These are phyloP conservation scores for Eulithis testata DNA, from an alignment of 2,888 invertebrate genomes.

Conservation along the genomic window DNA sequence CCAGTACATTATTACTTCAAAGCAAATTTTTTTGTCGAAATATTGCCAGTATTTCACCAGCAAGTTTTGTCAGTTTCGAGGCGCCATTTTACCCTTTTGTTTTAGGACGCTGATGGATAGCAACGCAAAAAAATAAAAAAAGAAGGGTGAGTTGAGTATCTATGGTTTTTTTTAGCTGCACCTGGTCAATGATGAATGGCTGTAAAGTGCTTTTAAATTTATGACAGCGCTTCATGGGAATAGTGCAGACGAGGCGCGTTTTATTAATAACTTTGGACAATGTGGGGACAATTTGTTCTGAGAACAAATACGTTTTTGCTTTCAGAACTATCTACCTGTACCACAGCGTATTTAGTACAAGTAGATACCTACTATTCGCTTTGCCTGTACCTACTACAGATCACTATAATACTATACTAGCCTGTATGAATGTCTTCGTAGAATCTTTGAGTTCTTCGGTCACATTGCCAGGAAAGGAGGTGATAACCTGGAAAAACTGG, in stretches of 20 bases:
- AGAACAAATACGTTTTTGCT: no score
- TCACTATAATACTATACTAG: no score
- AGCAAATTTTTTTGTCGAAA: no score
- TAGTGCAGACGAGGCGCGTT: background rate
- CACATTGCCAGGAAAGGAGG: no score
- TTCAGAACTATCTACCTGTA: no score
- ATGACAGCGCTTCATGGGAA: constrained; percentile 30
- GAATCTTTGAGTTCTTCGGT: no score
- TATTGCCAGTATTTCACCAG: constrained; percentile 3
- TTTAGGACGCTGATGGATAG: constrained; percentile 27
- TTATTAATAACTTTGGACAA: background rate
- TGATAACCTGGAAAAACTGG: no score
- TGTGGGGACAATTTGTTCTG: background rate
- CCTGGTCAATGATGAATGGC: constrained; percentile 39
- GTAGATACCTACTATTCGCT: no score
- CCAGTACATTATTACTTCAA: no score
- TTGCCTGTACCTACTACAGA: no score
- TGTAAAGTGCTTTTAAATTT: constrained; percentile 38
- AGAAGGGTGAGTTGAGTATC: constrained; percentile 2
- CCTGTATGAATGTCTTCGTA: no score
- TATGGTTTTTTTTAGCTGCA: constrained; percentile 33
- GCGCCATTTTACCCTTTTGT: constrained; percentile 25
- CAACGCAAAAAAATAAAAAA: constrained; percentile 21
- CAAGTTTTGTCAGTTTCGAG: background rate
- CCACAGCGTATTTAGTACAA: no score